Conservation (phyloP, 2,113 vertebrate genomes). For the Passer domesticus region DNA sequence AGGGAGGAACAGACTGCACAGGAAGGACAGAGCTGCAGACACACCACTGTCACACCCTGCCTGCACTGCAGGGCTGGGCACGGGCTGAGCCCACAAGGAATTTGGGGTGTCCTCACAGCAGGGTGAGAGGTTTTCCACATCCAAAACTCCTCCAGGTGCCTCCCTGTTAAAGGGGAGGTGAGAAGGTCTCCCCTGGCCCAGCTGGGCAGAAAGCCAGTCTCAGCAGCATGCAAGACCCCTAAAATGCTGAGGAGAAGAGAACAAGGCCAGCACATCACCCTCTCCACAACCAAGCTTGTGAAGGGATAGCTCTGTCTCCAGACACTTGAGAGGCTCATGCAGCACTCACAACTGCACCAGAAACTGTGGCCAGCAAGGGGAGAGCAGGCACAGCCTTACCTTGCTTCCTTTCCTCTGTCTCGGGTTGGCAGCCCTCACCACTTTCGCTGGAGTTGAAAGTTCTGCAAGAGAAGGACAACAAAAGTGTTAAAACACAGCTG, state of each 20-base stretch:
- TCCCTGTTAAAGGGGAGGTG: fast-evolving
- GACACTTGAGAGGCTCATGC: neutral
- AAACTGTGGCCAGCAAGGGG: fast-evolving
- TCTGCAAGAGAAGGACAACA: slow-evolving; percentile 75
- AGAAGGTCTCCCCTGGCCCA: neutral
- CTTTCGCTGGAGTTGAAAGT: slow-evolving; percentile 86
- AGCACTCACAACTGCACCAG: neutral
- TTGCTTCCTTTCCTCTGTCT: slow-evolving; percentile 90
- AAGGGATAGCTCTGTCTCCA: neutral
- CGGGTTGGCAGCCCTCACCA: slow-evolving; percentile 90
- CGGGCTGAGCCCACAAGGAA: neutral
- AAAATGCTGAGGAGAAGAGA: neutral
- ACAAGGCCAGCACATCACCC: neutral
- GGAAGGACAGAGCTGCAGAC: neutral
- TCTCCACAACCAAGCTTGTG: neutral
- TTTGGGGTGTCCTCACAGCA: fast-evolving
- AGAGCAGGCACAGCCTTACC: slow-evolving; percentile 72
- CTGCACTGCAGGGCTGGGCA: neutral
- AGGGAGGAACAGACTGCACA: neutral
- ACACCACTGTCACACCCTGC: neutral
- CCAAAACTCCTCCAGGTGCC: neutral
- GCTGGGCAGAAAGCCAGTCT: neutral
- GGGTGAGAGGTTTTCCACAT: neutral
- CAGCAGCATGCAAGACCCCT: neutral
- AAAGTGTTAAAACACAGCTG: neutral